Percentiles rank a stretch among this genome's conserved stretches.
phyloP scores from a whole-genome alignment of 2,797 vertebrate species.

The Rhabdophis nuchalis region DNA sequence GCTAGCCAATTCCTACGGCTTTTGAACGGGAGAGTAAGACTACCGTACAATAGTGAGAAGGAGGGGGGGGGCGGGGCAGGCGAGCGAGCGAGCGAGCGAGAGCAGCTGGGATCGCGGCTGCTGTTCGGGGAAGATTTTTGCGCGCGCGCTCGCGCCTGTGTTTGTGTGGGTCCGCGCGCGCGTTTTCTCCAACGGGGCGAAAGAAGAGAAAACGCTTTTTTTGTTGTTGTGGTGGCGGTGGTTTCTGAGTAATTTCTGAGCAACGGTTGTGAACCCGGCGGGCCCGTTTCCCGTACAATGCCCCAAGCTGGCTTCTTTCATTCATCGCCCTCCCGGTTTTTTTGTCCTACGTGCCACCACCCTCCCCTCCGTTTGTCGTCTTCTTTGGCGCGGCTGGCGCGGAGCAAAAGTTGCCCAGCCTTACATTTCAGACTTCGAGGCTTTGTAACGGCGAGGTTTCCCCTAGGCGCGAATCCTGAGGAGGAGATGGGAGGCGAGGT shows the following conservation, averaged over 20 bases:
- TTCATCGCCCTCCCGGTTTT: background rate
- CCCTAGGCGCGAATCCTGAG: background rate
- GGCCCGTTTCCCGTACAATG: constrained; percentile 20
- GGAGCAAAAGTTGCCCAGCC: constrained; percentile 11
- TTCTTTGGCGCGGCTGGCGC: background rate
- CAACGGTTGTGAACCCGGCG: background rate
- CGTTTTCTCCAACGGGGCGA: background rate
- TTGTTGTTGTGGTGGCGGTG: no score
- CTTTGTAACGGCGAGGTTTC: no score
- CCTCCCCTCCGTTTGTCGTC: background rate
- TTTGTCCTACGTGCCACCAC: background rate
- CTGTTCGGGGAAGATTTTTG: background rate
- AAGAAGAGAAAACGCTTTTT: background rate
- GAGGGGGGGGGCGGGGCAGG: constrained; percentile 57
- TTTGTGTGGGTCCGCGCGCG: background rate
- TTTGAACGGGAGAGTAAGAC: constrained; percentile 33
- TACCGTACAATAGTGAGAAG: constrained; percentile 51
- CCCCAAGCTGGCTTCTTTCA: background rate
- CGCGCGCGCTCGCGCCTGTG: background rate
- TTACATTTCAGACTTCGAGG: background rate
- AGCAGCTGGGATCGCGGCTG: constrained; percentile 55
- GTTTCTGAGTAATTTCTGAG: background rate
- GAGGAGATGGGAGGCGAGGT: background rate
- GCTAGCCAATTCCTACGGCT: constrained; percentile 46
- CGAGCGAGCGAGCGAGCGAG: constrained; percentile 12